Conservation (phyloP, 2,888 invertebrate species). For the Nemapogon koenigi region DNA sequence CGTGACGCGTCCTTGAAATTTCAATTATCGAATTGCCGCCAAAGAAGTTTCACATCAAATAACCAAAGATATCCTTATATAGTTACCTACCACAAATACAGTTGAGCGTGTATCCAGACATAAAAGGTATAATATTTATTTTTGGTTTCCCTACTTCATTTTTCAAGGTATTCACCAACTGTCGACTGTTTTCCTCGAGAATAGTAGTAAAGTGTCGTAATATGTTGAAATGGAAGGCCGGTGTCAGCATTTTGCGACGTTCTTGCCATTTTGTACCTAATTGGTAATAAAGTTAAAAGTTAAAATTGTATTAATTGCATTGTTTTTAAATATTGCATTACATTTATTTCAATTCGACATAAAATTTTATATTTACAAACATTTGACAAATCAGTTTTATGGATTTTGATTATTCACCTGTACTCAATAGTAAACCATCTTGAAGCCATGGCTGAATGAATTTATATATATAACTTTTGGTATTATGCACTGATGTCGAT, state of each 20-base stretch:
- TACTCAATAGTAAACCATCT: constrained; percentile 38
- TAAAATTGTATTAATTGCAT: no score
- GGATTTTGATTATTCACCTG: constrained; percentile 31
- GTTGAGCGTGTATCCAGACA: constrained; percentile 56
- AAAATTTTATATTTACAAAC: no score
- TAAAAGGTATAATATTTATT: constrained; percentile 46
- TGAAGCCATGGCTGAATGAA: constrained; percentile 44
- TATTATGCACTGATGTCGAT: constrained; percentile 26
- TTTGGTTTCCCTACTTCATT: constrained; percentile 20
- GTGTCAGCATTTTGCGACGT: constrained; percentile 45
- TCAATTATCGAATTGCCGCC: no score
- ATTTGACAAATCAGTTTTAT: no score
- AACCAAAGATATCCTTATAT: no score
- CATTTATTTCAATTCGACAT: no score
- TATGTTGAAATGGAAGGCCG: constrained; percentile 50
- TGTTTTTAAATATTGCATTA: no score
- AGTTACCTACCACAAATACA: constrained; percentile 58
- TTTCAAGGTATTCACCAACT: constrained; percentile 23
- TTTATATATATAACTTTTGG: constrained; percentile 34
- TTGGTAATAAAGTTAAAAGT: no score
- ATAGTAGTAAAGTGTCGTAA: constrained; percentile 34
- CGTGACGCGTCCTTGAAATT: no score
- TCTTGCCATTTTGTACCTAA: constrained; percentile 44
- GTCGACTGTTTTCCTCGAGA: constrained; percentile 34
- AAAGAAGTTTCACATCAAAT: no score